Base-by-base conservation (phyloP, 2,888 invertebrate genomes). In the Scaptomyza cyrtandrae region DNA sequence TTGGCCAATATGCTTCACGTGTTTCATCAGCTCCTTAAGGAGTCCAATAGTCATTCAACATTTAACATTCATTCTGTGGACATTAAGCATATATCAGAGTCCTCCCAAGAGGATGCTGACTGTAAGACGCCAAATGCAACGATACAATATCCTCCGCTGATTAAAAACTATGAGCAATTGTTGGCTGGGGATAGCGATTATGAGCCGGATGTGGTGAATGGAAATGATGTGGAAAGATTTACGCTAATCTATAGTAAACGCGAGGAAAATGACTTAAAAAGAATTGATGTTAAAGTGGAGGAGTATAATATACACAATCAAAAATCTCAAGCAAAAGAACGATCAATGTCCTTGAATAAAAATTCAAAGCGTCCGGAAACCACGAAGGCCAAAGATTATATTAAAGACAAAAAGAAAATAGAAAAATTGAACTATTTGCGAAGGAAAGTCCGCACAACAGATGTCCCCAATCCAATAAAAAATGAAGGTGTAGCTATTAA, bases 21-120 rank as follows among this genome's bases (percentile, higher is more conserved):
- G 7, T 87, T 92, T 9, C 88, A 89, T 46, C 87, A 91, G 31
- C 53, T 90, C 29, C 80, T 92, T 0, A 71, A 88, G 24, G 90
- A 91, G 59, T 80, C 90, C 3, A 89, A 90, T 54, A 54, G 48
- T 1, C 75, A 83, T 5, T 83, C 87, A 0, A 71, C 71, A 1
- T 91, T 88, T 57, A 59, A 69, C 3, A 58, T 91, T 9, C 91
- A 91, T 54, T 68, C 53, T 11, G 24, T 91, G 13, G 70, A 62
- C 24, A 74, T 89, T 5, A 73, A 68, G 19, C 82, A 82, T 19
- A 61, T 86, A 10, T 65, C 64, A 0, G 76, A 83, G 33, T 85
- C 86, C 13, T 75, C 78, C 0, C 13, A 50, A 3, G 65, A 68
- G 2, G 66, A 48, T 41, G 62, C 19, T 58, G 4, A 75, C 35